Base-by-base conservation (phyloP, 2,888 invertebrate species). In the Lingula anatina region DNA sequence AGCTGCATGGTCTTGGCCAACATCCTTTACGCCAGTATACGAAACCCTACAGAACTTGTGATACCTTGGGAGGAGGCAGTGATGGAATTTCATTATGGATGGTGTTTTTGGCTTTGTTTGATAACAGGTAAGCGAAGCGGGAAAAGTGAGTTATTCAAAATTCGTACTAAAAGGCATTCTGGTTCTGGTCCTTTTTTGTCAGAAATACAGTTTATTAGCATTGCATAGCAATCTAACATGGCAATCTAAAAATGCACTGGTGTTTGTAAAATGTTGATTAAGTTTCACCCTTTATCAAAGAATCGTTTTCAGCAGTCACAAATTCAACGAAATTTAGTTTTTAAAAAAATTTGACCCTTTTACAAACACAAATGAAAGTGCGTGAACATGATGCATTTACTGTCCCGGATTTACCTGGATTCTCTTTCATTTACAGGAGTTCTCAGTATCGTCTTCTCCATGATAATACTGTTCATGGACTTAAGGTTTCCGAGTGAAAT, bases 401-500 rank as follows among this genome's bases (percentile, higher is more conserved):
- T 39, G 9, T 39, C 18, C 7, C 7, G 7, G 9, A 15, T 39
- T 12, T 39, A 31, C 12, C 43, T n/a, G n/a, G 7, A 27, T 25
- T 5, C n/a, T 36, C 39, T n/a, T 38, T 49, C 20, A 27, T 39
- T 62, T 54, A 47, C 79, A 90, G 90, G 90, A 50, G 81, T 86
- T 50, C 78, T 88, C 39, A 90, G 91, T 73, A 75, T 90, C 31
- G 77, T 89, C 42, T 84, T 86, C 20, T 94, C 94, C 9, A 79
- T 88, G 20, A 79, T 89, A 46, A 89, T 94, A 58, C 87, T 89
- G 7, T 83, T 87, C 12, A 82, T 94, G 57, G 90, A 90, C 77
- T 81, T 91, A 68, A 83, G 91, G 59, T 90, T 87, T 81, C 92
- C 92, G 4, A 90, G 93, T 76, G 86, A 87, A 63, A 93, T 94